Evolutionary conservation across 2,888 invertebrate genomes (phyloP).

Genomic region (Xanthostigma xanthostigma): DNA sequence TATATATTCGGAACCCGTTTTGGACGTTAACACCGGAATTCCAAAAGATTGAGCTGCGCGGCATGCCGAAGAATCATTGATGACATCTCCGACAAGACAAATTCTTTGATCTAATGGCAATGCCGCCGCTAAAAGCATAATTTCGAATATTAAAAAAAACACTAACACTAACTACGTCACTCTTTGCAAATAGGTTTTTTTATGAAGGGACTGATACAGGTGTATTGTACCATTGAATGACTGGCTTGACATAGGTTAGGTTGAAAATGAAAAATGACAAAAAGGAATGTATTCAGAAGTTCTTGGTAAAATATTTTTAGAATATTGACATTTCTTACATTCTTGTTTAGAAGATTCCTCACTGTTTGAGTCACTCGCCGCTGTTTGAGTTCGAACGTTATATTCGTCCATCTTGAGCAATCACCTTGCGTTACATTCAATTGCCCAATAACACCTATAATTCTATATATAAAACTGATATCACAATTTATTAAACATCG

Average conservation of each 20-base stretch:
- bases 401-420: slow-evolving; percentile 30
- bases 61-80: slow-evolving; percentile 34
- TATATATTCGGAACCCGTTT: slow-evolving; percentile 42
- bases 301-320: not conserved
- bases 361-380: slow-evolving; percentile 27
- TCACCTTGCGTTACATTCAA: not conserved
- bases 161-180: not conserved
- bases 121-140: slow-evolving; percentile 18
- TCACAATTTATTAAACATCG: no score
- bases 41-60: slow-evolving; percentile 45
- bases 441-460: no score
- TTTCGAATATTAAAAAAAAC: not conserved
- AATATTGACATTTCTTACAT: slow-evolving; percentile 18
- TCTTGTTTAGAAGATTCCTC: slow-evolving; percentile 24
- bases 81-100: slow-evolving; percentile 44
- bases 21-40: slow-evolving; percentile 45
- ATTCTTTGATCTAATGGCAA: slow-evolving; percentile 38
- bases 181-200: no score
- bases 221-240: no score
- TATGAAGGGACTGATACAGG: no score
- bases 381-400: slow-evolving; percentile 26
- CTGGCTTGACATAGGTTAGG: no score
- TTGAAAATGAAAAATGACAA: no score
- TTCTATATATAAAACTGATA: no score
- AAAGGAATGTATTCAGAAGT: no score